Percentiles rank a stretch among this genome's conserved stretches.
Evolutionary conservation across 92 coral and sea anemone genomes (phyloP).

Genomic region (Pocillopora meandrina): DNA sequence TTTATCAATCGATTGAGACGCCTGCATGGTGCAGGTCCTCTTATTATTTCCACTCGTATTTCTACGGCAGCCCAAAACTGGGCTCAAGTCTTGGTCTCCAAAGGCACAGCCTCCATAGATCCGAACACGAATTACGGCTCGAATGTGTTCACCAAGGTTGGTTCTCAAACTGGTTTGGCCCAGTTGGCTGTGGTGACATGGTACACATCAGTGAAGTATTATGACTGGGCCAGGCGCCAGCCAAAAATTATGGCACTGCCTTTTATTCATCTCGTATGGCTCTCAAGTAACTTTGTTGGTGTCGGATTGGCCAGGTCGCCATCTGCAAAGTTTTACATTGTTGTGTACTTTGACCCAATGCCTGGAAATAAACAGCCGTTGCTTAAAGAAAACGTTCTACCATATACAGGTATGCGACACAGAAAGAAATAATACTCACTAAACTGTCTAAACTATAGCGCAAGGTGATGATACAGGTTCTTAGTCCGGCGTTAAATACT

Average conservation of each 20-base stretch:
- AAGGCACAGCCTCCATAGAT: conserved; percentile 59
- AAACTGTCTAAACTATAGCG: too few species aligned
- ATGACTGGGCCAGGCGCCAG: conserved; percentile 76
- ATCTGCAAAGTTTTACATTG: conserved; percentile 62
- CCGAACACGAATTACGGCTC: conserved; percentile 73
- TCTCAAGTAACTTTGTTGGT: conserved; percentile 64
- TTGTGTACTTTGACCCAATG: conserved; percentile 60
- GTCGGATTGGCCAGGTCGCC: conserved; percentile 71
- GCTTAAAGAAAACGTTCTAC: conserved; percentile 66
- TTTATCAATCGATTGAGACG: conserved; percentile 73
- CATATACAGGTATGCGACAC: conserved; percentile 63
- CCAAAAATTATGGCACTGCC: conserved; percentile 52
- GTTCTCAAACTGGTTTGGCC: conserved; percentile 60
- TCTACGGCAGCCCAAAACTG: conserved; percentile 69
- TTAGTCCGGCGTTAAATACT: too few species aligned
- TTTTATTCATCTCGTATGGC: conserved; percentile 68
- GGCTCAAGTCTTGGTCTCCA: conserved; percentile 52
- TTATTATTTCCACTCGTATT: conserved; percentile 47
- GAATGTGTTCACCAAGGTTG: conserved; percentile 44
- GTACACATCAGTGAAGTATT: conserved; percentile 69
- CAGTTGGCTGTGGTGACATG: conserved; percentile 57
- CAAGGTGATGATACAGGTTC: too few species aligned
- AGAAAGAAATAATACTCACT: too few species aligned
- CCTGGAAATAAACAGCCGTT: conserved; percentile 48
- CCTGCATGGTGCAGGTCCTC: conserved; percentile 77